Conservation (phyloP, 1,140 invertebrate genomes). For the Phocides pigmalion region DNA sequence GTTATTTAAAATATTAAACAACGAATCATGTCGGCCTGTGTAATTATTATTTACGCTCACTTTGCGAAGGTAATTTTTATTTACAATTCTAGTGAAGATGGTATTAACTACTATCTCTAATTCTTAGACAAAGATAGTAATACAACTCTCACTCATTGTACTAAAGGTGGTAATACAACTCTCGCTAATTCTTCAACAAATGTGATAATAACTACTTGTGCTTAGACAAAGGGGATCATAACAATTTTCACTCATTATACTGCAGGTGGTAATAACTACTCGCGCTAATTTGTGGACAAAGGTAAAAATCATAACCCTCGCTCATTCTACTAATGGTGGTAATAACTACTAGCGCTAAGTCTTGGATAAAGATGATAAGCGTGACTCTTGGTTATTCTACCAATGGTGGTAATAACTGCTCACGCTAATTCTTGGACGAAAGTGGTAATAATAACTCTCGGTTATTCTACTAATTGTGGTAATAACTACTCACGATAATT, state of each 20-base stretch:
- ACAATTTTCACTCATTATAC: too few relatives aligned
- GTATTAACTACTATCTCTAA: slow-evolving; percentile 79
- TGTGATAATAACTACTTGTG: slow-evolving; percentile 70
- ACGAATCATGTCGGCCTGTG: too few relatives aligned
- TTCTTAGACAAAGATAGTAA: slow-evolving; percentile 81
- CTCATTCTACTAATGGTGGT: not conserved
- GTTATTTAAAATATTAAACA: too few relatives aligned
- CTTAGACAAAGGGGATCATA: too few relatives aligned
- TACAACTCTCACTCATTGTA: too few relatives aligned
- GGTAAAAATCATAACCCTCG: not conserved
- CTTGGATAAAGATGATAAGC: not conserved
- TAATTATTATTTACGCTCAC: too few relatives aligned
- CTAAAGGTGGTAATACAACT: too few relatives aligned
- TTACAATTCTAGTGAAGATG: slow-evolving; percentile 65
- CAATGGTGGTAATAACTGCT: slow-evolving; percentile 42
- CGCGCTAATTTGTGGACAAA: not conserved
- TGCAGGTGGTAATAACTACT: slow-evolving; percentile 85
- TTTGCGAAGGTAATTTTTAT: too few relatives aligned
- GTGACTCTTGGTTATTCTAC: slow-evolving; percentile 43
- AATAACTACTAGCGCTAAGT: not conserved
- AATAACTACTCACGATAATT: slow-evolving; percentile 83
- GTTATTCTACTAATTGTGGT: slow-evolving; percentile 65
- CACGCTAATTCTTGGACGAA: not conserved
- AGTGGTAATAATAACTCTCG: not conserved
- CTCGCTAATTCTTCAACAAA: slow-evolving; percentile 60